phyloP scores from a whole-genome alignment of 2,888 invertebrate genomes.

The Acronicta leporina region DNA sequence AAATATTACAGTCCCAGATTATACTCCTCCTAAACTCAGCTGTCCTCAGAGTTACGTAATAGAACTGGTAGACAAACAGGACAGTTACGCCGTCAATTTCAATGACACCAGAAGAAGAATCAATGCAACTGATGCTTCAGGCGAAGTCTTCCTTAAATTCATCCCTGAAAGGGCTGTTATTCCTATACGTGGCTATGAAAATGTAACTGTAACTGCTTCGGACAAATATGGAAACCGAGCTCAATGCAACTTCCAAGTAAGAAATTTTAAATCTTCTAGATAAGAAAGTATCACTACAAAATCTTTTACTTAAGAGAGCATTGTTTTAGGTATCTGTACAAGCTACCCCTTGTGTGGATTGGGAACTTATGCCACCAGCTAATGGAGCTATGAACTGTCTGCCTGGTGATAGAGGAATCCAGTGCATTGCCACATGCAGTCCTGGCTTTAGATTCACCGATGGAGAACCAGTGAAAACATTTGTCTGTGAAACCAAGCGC shows the following conservation, averaged over 20 bases:
- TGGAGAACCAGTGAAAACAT: slow-evolving; percentile 96
- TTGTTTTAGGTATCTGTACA: slow-evolving; percentile 93
- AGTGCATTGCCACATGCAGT: slow-evolving; percentile 97
- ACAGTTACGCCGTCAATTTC: slow-evolving; percentile 96
- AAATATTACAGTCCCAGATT: slow-evolving; percentile 97
- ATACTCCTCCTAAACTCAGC: slow-evolving; percentile 96
- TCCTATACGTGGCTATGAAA: slow-evolving; percentile 95
- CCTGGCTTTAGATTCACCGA: slow-evolving; percentile 97
- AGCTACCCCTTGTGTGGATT: slow-evolving; percentile 97
- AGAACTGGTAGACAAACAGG: slow-evolving; percentile 96
- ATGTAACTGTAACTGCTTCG: slow-evolving; percentile 96
- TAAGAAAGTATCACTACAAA: too few species aligned
- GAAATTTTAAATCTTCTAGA: slow-evolving; percentile 5
- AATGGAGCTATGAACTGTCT: slow-evolving; percentile 96
- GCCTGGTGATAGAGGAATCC: slow-evolving; percentile 94
- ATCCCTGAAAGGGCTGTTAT: slow-evolving; percentile 95
- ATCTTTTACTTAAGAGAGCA: not conserved
- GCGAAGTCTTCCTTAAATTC: slow-evolving; percentile 95
- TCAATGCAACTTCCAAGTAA: slow-evolving; percentile 96
- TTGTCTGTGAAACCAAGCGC: slow-evolving; percentile 94
- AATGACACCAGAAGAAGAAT: slow-evolving; percentile 96
- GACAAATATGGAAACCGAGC: slow-evolving; percentile 97
- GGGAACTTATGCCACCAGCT: slow-evolving; percentile 96
- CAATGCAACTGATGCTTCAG: slow-evolving; percentile 96
- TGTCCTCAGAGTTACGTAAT: slow-evolving; percentile 98